Base-by-base conservation (phyloP, 2,888 invertebrate genomes). In the Rhamphomyia laevipes region DNA sequence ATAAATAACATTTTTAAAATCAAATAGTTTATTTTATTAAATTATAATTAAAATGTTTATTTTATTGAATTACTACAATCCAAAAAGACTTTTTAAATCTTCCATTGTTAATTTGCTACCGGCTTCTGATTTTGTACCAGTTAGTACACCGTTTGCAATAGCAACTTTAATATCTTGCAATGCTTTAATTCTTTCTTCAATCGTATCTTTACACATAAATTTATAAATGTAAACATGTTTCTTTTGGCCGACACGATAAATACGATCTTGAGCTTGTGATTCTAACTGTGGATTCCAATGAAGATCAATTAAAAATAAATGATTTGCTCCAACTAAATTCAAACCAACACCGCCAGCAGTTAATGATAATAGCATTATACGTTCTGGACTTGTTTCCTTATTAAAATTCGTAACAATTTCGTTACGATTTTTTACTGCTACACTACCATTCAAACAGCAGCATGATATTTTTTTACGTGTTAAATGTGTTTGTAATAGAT, bases 241-340 rank as follows among this genome's bases (percentile, higher is more conserved):
- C 44, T 69, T 78, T 67, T 96, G 96, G 0, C 95, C 95, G 54
- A 95, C 82, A 52, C 95, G 74, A 71, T 94, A 93, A 53, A 96
- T 84, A 52, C 96, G 76, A 73, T 96, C 96, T 71, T 89, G 90
- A 0, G 95, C 96, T 69, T 96, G 96, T 41, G 83, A 77, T 70
- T 97, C 96, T 43, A 96, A 71, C 62, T 95, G 94, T 0, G 96
- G 96, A 76, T 96, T 97, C 93, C 95, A 97, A 70, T 96, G 95
- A 47, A 92, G 78, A 72, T 97, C 96, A 18, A 93, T 68, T 31
- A 97, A 73, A 30, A 95, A 77, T 43, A 97, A 76, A 67, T 96
- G 91, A 74, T 89, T 94, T 1, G 85, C 96, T 3, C 95, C 96
- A 49, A 87, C 77, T 47, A 96, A 75, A 74, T 97, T 96, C 13